Evolutionary conservation across 2,797 vertebrate genomes (phyloP).

Genomic region (Percopsis omiscomaycus): DNA sequence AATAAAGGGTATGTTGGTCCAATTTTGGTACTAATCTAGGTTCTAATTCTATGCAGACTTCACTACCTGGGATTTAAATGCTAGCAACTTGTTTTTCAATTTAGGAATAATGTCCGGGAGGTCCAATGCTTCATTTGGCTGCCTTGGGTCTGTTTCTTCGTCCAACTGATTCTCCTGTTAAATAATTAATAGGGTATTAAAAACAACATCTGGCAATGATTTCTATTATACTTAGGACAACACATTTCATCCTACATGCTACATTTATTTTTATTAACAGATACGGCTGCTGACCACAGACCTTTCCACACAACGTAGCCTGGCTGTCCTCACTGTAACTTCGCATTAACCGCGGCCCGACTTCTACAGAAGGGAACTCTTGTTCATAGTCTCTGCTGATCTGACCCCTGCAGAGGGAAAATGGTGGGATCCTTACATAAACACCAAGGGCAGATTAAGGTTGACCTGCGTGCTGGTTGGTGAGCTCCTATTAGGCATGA

Average conservation of each 20-base stretch:
- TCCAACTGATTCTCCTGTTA: conserved; percentile 79
- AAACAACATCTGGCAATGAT: background rate
- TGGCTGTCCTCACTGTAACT: conserved; percentile 35
- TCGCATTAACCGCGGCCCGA: conserved; percentile 51
- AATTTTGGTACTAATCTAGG: background rate
- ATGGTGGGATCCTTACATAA: background rate
- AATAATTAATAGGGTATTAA: background rate
- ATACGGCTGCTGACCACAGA: conserved; percentile 40
- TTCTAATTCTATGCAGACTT: background rate
- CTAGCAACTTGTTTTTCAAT: conserved; percentile 70
- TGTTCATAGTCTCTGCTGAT: conserved; percentile 79
- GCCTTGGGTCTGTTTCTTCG: conserved; percentile 68
- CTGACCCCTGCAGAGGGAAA: conserved; percentile 69
- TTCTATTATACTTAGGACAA: background rate
- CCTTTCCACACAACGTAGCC: conserved; percentile 66
- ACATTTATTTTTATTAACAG: background rate
- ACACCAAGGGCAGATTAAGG: too few relatives aligned
- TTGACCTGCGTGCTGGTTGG: background rate
- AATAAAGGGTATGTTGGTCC: background rate
- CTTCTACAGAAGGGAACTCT: conserved; percentile 73
- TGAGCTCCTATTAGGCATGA: background rate
- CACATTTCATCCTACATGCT: background rate
- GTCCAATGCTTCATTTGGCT: conserved; percentile 58
- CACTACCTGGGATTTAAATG: conserved; percentile 80
- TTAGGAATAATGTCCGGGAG: conserved; percentile 61